Percentiles rank a stretch among this genome's conserved stretches.
Conservation (phyloP, 1,140 invertebrate genomes). For the Protaetia brevitarsis region DNA sequence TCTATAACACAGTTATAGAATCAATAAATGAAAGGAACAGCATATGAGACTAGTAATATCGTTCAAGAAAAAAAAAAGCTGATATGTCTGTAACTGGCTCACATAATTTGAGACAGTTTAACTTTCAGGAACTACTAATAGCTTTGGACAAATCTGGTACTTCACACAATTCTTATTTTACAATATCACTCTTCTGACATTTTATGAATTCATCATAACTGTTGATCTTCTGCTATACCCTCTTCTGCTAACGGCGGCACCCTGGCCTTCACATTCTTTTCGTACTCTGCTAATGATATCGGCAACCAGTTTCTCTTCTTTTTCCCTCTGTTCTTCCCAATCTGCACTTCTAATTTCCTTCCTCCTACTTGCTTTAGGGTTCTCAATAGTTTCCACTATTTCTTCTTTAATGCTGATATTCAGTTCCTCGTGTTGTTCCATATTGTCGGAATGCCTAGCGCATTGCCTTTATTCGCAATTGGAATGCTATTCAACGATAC, state of each 20-base stretch:
- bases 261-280: constrained; percentile 69
- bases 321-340: constrained; percentile 65
- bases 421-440: constrained; percentile 36
- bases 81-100: too few species aligned
- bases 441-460: constrained; percentile 59
- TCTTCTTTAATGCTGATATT: constrained; percentile 43
- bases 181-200: neutral
- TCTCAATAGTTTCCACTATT: constrained; percentile 31
- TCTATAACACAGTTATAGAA: neutral
- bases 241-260: constrained; percentile 61
- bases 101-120: too few species aligned
- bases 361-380: constrained; percentile 26
- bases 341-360: constrained; percentile 51
- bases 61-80: neutral
- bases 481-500: too few species aligned
- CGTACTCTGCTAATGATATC: constrained; percentile 73
- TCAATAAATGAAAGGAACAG: neutral
- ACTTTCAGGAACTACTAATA: neutral
- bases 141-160: neutral
- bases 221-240: constrained; percentile 69
- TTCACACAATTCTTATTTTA: neutral
- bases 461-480: too few species aligned
- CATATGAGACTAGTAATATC: neutral
- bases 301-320: constrained; percentile 69
- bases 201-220: constrained; percentile 44